phyloP scores from a whole-genome alignment of 2,888 invertebrate genomes.

The Euplagia quadripunctaria region DNA sequence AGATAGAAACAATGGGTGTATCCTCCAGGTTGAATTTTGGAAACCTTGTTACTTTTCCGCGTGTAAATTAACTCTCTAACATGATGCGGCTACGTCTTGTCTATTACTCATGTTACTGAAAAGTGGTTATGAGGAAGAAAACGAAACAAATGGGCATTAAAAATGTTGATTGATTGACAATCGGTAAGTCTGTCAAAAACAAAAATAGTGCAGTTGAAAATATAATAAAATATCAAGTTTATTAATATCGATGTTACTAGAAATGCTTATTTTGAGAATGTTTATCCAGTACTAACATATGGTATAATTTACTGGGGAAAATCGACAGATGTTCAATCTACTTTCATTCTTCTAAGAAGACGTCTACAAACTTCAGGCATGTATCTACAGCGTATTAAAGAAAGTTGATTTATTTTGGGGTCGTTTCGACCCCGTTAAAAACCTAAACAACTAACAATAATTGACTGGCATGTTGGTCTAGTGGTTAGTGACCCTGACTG shows the following conservation, averaged over 20 bases:
- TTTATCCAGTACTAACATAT: background rate
- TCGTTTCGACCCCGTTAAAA: too few species aligned
- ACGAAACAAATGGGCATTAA: background rate
- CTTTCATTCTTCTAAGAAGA: background rate
- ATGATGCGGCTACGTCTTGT: too few species aligned
- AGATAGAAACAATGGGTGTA: too few species aligned
- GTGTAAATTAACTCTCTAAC: too few species aligned
- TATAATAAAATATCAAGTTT: background rate
- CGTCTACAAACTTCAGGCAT: background rate
- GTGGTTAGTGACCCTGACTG: too few species aligned
- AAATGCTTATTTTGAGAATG: background rate
- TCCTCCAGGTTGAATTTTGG: too few species aligned
- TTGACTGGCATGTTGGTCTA: too few species aligned
- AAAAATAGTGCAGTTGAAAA: background rate
- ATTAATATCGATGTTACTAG: slow-evolving; percentile 7
- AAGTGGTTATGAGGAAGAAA: background rate
- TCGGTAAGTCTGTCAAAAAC: background rate
- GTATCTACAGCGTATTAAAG: background rate
- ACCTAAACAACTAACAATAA: too few species aligned
- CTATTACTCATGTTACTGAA: background rate
- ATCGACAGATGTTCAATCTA: background rate
- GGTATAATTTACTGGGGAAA: background rate
- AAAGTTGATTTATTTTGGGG: background rate
- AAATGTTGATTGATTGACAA: background rate
- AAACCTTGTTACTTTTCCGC: too few species aligned